phyloP scores from a whole-genome alignment of 2,888 invertebrate species.

The Orchesellides sinensis region DNA sequence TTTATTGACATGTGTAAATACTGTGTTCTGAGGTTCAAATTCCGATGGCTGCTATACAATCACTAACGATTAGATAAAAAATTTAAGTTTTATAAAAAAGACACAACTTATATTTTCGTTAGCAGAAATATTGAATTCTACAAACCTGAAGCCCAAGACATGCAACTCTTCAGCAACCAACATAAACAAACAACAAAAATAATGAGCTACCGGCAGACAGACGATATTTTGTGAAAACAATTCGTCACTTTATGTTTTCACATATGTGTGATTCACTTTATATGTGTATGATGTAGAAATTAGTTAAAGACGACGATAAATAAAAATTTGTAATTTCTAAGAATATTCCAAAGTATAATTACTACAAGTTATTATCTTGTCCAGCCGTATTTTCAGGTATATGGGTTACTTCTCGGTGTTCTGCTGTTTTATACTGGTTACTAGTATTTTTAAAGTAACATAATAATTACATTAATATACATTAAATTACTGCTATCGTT shows the following conservation, averaged over 20 bases:
- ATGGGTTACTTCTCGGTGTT: conserved; percentile 63
- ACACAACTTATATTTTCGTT: not conserved
- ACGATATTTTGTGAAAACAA: no score
- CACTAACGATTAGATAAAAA: conserved; percentile 19
- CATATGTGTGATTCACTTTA: no score
- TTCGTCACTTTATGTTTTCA: no score
- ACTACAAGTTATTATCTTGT: conserved; percentile 55
- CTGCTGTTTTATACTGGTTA: conserved; percentile 26
- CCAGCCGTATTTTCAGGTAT: conserved; percentile 67
- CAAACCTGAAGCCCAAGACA: conserved; percentile 11
- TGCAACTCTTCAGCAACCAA: not conserved
- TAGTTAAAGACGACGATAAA: conserved; percentile 2
- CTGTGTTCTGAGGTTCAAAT: conserved; percentile 65
- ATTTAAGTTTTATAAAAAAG: conserved; percentile 13
- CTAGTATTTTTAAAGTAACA: conserved; percentile 34
- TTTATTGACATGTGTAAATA: conserved; percentile 66
- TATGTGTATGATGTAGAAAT: not conserved
- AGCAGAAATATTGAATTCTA: not conserved
- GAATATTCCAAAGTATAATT: conserved; percentile 8
- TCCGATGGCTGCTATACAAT: conserved; percentile 23
- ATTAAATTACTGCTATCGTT: conserved; percentile 46
- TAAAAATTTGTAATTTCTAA: not conserved
- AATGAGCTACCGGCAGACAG: conserved; percentile 11
- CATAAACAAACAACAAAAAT: not conserved
- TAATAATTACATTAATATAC: not conserved